These are phyloP conservation scores for Hormaphis cornu DNA, from an alignment of 1,140 invertebrate genomes.

Conservation along the genomic window DNA sequence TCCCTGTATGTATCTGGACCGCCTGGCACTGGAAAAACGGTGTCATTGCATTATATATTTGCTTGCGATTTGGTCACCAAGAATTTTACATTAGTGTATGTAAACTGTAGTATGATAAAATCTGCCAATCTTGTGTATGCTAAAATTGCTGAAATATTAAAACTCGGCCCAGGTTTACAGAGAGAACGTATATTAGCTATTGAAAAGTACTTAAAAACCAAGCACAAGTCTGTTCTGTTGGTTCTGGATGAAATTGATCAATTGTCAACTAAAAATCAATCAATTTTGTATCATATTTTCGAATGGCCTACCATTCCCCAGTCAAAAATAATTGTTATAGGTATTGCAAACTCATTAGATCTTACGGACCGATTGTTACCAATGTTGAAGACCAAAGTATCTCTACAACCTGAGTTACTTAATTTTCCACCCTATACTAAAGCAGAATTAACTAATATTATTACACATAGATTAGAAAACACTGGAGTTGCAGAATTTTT, in stretches of 20 bases:
- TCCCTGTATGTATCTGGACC: conserved; percentile 90
- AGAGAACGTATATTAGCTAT: conserved; percentile 52
- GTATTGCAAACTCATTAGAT: conserved; percentile 93
- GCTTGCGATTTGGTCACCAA: conserved; percentile 46
- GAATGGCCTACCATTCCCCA: conserved; percentile 71
- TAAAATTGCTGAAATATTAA: conserved; percentile 51
- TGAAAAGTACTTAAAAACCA: conserved; percentile 54
- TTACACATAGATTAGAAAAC: conserved; percentile 63
- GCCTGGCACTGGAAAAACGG: conserved; percentile 94
- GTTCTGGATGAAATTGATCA: conserved; percentile 97
- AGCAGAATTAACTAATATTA: conserved; percentile 78
- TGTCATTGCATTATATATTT: conserved; percentile 66
- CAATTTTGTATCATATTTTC: conserved; percentile 85
- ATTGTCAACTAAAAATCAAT: conserved; percentile 69
- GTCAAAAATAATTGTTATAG: conserved; percentile 72
- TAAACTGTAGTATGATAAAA: conserved; percentile 75
- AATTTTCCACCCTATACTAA: conserved; percentile 90
- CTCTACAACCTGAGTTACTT: conserved; percentile 62
- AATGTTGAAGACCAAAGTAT: conserved; percentile 63
- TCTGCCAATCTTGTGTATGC: conserved; percentile 61
- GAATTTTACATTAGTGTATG: conserved; percentile 57
- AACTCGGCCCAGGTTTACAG: conserved; percentile 46
- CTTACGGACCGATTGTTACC: conserved; percentile 84
- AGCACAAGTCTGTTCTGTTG: conserved; percentile 61
- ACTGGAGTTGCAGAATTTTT: conserved; percentile 58